A percentile compares a stretch with the other conserved stretches of the same genome.
phyloP scores from a whole-genome alignment of 2,113 vertebrate genomes.

The Lophura nycthemera region DNA sequence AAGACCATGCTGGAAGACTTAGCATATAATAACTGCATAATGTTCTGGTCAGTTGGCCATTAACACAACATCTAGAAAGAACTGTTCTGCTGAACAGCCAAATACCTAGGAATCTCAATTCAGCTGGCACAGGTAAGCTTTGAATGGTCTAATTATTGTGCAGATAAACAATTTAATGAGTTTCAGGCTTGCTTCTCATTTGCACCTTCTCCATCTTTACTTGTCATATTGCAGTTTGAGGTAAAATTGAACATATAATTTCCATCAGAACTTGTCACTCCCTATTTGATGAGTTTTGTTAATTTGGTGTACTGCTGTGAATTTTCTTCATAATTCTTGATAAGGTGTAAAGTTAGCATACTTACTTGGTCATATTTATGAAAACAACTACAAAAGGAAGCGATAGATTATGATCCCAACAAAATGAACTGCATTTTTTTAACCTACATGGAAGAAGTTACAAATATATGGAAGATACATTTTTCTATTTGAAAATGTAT shows the following conservation, averaged over 20 bases:
- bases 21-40: not conserved
- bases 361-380: not conserved
- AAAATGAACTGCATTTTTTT: not conserved
- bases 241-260: not conserved
- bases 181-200: not conserved
- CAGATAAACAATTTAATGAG: not conserved
- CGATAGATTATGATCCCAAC: not conserved
- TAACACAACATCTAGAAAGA: not conserved
- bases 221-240: not conserved
- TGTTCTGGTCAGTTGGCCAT: not conserved
- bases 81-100: not conserved
- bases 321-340: not conserved
- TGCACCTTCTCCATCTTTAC: not conserved
- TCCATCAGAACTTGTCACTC: not conserved
- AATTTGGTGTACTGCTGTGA: not conserved
- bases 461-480: not conserved
- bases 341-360: not conserved
- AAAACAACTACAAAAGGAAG: not conserved
- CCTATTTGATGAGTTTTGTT: not conserved
- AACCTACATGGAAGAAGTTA: not conserved
- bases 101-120: not conserved
- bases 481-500: not conserved
- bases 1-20: not conserved
- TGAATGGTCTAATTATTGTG: not conserved
- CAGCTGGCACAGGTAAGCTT: not conserved